Conservation (phyloP, 2,113 vertebrate species). For the Vidua macroura region DNA sequence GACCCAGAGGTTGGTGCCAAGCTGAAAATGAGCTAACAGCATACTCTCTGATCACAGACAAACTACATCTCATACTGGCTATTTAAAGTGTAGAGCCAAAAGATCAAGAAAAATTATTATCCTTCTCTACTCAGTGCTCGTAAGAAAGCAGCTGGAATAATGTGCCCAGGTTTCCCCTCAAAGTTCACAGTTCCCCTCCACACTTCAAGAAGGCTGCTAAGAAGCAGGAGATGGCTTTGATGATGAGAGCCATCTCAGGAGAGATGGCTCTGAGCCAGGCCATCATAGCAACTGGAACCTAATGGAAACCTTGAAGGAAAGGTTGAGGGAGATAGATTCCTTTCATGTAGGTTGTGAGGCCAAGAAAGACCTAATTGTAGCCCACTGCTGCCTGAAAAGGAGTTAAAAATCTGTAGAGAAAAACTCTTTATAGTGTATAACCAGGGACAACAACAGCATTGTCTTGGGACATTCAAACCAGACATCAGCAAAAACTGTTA, state of each 20-base stretch:
- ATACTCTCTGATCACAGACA: background rate
- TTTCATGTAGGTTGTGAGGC: background rate
- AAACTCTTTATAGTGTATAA: background rate
- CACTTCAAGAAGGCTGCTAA: background rate
- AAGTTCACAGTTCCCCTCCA: background rate
- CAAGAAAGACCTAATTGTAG: background rate
- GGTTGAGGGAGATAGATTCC: background rate
- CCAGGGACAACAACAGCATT: background rate
- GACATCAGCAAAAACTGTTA: background rate
- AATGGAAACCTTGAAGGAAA: background rate
- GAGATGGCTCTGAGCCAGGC: background rate
- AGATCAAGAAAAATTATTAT: background rate
- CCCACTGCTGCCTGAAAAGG: background rate
- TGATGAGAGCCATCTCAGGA: too few relatives aligned
- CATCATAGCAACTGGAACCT: background rate
- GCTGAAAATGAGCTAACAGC: background rate
- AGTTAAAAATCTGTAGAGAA: background rate
- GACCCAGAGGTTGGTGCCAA: background rate
- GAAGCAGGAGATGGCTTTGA: background rate
- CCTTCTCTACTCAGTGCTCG: background rate
- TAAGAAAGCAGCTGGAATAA: background rate
- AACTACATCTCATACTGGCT: background rate
- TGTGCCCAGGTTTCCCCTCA: background rate
- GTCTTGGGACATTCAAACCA: background rate
- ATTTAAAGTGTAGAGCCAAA: background rate